A percentile compares a stretch with the other conserved stretches of the same genome.
phyloP scores from a whole-genome alignment of 2,797 vertebrate species.

The Falco concolor region DNA sequence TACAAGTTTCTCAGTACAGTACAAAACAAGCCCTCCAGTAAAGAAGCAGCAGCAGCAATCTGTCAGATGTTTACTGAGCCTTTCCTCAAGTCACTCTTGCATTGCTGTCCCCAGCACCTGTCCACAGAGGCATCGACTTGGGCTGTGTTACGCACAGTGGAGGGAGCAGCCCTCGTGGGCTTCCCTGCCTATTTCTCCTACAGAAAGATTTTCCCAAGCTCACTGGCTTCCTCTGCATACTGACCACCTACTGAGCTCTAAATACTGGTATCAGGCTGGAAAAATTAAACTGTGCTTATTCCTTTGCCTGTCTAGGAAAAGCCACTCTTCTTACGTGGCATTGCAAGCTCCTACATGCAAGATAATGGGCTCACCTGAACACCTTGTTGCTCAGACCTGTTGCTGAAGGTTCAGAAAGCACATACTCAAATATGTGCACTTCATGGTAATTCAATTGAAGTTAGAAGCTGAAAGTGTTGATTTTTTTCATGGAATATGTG shows the following conservation, averaged over 20 bases:
- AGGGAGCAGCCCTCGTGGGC: background rate
- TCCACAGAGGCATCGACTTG: accelerated
- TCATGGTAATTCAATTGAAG: background rate
- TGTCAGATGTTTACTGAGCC: slow-evolving; percentile 16
- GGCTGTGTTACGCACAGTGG: accelerated
- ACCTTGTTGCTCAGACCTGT: background rate
- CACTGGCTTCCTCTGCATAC: accelerated
- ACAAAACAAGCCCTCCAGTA: slow-evolving; percentile 11
- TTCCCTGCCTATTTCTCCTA: background rate
- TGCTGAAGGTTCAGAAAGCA: background rate
- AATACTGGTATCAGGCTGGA: background rate
- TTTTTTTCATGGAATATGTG: background rate
- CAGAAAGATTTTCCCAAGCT: background rate
- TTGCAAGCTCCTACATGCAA: background rate
- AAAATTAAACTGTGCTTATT: background rate
- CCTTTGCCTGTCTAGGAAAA: background rate
- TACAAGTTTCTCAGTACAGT: background rate
- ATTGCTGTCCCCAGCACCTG: background rate
- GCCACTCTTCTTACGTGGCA: background rate
- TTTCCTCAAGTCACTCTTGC: background rate
- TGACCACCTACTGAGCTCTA: background rate
- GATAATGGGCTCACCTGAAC: background rate
- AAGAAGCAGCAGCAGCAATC: slow-evolving; percentile 28
- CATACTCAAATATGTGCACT: background rate
- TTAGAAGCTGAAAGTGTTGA: background rate